Conservation (phyloP, 2,113 vertebrate genomes). For the Salvelinus alpinus region DNA sequence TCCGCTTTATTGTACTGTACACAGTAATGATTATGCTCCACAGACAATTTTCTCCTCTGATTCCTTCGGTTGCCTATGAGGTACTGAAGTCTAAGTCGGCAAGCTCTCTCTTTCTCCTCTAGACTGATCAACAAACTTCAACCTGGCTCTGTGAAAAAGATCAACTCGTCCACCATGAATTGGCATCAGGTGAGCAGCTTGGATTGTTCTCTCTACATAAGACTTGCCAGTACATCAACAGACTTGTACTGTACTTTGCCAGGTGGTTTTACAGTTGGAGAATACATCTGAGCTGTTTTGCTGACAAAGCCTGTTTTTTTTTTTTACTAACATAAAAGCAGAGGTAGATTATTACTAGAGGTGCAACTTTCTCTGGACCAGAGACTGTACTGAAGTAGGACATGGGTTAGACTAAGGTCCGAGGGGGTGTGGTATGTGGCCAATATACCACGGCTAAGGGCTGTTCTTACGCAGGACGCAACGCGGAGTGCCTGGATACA, state of each 20-base stretch:
- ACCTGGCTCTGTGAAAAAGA: constrained; percentile 83
- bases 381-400: background rate
- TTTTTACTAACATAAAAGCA: too few species aligned
- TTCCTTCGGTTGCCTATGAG: too few species aligned
- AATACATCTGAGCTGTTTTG: background rate
- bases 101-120: background rate
- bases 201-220: constrained; percentile 2
- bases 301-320: too few species aligned
- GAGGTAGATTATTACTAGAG: background rate
- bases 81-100: too few species aligned
- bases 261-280: background rate
- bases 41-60: too few species aligned
- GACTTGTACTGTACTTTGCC: background rate
- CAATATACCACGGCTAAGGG: too few species aligned
- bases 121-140: constrained; percentile 90
- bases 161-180: constrained; percentile 84
- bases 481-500: too few species aligned
- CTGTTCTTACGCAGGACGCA: too few species aligned
- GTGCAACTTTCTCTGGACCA: background rate
- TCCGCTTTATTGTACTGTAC: too few species aligned
- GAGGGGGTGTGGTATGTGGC: too few species aligned
- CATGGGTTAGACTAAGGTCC: background rate
- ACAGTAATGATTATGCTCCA: too few species aligned
- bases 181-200: constrained; percentile 87
- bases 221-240: constrained; percentile 7